phyloP scores from a whole-genome alignment of 2,113 vertebrate genomes.

The Tichodroma muraria region DNA sequence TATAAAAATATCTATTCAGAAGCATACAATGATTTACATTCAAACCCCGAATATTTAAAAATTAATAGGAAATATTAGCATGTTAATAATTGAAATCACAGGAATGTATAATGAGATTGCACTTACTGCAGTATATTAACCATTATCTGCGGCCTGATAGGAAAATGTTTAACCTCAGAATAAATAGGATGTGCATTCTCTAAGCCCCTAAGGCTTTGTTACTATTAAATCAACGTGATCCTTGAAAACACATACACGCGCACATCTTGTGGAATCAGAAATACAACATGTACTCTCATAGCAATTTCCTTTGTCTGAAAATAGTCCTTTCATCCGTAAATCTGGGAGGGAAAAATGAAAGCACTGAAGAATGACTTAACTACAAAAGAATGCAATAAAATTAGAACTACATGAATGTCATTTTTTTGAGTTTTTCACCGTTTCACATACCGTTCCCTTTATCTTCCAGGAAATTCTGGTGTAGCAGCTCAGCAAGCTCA shows the following conservation, averaged over 20 bases:
- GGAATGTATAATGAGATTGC: constrained; percentile 2
- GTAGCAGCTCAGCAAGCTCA: constrained; percentile 49
- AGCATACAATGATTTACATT: not conserved
- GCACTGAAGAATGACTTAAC: not conserved
- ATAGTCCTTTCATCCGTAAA: not conserved
- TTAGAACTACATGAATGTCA: constrained; percentile 42
- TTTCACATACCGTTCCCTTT: constrained; percentile 52
- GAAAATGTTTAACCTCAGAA: constrained; percentile 35
- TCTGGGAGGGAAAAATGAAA: constrained; percentile 21
- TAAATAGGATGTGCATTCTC: constrained; percentile 10
- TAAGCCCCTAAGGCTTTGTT: constrained; percentile 12
- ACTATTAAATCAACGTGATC: not conserved
- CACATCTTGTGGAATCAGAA: constrained; percentile 2
- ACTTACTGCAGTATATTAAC: not conserved
- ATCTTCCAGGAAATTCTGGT: constrained; percentile 13
- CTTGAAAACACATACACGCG: not conserved
- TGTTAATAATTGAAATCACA: constrained; percentile 37
- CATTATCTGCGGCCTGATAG: not conserved
- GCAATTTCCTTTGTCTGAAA: constrained; percentile 33
- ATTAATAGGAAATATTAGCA: constrained; percentile 43
- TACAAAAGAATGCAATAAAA: constrained; percentile 22
- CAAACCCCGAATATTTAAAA: constrained; percentile 14
- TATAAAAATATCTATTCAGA: not conserved
- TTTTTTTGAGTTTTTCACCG: constrained; percentile 31
- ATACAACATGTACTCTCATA: not conserved